Conservation (phyloP, 2,113 vertebrate genomes). For the Nothoprocta perdicaria region DNA sequence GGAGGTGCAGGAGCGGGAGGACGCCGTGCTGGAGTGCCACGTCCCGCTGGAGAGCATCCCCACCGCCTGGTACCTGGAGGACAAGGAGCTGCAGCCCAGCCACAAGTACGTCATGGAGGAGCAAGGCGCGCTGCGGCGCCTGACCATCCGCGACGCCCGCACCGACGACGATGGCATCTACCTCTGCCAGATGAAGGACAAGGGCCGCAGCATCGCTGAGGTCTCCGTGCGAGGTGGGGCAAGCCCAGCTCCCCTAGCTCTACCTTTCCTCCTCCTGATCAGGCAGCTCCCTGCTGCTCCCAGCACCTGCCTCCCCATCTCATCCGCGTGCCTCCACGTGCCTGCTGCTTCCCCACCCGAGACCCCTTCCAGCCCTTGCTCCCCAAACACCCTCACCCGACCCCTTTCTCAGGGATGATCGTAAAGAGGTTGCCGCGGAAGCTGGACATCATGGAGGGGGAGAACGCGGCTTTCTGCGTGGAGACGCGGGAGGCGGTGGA, state of each 20-base stretch:
- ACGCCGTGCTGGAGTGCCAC: slow-evolving; percentile 93
- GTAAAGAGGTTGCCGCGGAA: slow-evolving; percentile 89
- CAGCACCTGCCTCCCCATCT: background rate
- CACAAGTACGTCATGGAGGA: slow-evolving; percentile 95
- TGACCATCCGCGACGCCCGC: slow-evolving; percentile 90
- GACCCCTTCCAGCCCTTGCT: background rate
- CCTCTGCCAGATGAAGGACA: slow-evolving; percentile 95
- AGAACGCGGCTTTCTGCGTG: slow-evolving; percentile 94
- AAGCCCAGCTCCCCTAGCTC: accelerated
- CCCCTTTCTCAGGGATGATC: slow-evolving; percentile 69
- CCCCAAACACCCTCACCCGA: background rate
- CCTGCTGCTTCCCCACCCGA: background rate
- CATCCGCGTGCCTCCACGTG: too few species aligned
- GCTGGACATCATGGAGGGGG: slow-evolving; percentile 93
- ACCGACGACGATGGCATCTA: slow-evolving; percentile 94
- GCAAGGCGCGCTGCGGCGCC: slow-evolving; percentile 86
- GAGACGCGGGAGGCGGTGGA: slow-evolving; percentile 88
- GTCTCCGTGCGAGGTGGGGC: slow-evolving; percentile 91
- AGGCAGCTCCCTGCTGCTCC: background rate
- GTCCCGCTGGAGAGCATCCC: slow-evolving; percentile 92
- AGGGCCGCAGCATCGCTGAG: slow-evolving; percentile 92
- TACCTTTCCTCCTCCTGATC: background rate
- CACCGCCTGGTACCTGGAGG: slow-evolving; percentile 95
- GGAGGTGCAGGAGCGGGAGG: slow-evolving; percentile 90
- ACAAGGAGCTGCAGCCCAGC: slow-evolving; percentile 91